These are phyloP conservation scores for Columbina picui DNA, from an alignment of 2,113 vertebrate genomes.

Conservation along the genomic window DNA sequence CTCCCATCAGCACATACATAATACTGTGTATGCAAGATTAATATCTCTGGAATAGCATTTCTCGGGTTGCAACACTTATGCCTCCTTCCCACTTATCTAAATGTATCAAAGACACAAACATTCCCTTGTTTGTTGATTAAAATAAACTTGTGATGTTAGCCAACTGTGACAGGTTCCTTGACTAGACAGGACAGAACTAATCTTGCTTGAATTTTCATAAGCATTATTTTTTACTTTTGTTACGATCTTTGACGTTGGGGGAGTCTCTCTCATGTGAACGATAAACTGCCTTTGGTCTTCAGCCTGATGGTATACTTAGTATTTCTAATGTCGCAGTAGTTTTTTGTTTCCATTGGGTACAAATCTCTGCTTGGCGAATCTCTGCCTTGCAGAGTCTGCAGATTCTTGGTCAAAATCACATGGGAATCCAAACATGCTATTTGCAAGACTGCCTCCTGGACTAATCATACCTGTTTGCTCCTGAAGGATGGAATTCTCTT, in stretches of 20 bases:
- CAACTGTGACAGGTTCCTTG: not conserved
- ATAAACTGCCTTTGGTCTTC: not conserved
- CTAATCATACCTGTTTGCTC: not conserved
- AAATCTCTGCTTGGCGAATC: not conserved
- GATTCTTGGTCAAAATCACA: not conserved
- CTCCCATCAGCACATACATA: rapidly evolving
- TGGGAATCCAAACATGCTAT: not conserved
- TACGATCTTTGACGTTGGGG: not conserved
- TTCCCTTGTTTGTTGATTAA: not conserved
- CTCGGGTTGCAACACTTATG: not conserved
- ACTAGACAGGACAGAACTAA: not conserved
- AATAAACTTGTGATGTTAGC: not conserved
- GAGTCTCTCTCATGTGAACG: not conserved
- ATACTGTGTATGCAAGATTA: rapidly evolving
- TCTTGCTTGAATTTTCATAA: not conserved
- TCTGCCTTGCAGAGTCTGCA: not conserved
- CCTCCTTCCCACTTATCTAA: not conserved
- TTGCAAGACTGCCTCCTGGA: not conserved
- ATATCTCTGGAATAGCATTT: not conserved
- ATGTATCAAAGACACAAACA: not conserved
- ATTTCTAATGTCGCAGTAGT: not conserved
- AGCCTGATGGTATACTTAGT: not conserved
- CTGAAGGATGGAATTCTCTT: not conserved
- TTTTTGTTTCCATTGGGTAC: not conserved
- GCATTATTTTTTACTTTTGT: not conserved